These are phyloP conservation scores for Alligator sinensis DNA, from an alignment of 2,113 vertebrate genomes.

Conservation along the genomic window DNA sequence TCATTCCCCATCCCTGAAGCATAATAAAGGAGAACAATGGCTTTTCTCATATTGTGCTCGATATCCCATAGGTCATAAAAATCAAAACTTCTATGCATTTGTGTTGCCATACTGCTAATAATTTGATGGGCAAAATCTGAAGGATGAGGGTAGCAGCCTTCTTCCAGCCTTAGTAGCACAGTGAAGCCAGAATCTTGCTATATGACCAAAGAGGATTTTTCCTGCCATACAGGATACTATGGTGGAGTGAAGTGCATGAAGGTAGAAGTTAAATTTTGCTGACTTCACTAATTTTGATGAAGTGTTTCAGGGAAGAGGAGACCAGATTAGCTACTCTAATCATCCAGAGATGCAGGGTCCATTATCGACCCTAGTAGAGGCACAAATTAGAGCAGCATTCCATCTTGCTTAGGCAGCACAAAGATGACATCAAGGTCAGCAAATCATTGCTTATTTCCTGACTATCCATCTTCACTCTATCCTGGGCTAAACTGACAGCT, in stretches of 20 bases:
- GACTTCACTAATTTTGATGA: neutral
- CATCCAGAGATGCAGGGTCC: neutral
- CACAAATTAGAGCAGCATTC: neutral
- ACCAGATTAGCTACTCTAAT: neutral
- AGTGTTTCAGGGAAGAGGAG: neutral
- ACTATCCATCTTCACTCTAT: neutral
- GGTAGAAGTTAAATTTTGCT: neutral
- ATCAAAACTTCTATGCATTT: neutral
- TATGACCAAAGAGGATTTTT: neutral
- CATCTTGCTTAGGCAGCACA: neutral
- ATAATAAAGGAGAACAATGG: neutral
- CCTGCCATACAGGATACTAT: neutral
- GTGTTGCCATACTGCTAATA: neutral
- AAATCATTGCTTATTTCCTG: neutral
- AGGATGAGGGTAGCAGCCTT: neutral
- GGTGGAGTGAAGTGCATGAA: neutral
- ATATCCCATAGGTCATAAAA: accelerated
- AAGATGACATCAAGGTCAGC: neutral
- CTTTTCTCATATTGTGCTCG: neutral
- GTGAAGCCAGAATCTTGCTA: neutral
- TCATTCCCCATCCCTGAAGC: neutral
- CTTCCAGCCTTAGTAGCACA: neutral
- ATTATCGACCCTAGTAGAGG: neutral
- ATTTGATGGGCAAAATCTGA: neutral
- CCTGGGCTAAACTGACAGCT: neutral